Base-by-base conservation (phyloP, 37 sponge, comb jelly and placozoan species). In the Cladorhizidae sp. region DNA sequence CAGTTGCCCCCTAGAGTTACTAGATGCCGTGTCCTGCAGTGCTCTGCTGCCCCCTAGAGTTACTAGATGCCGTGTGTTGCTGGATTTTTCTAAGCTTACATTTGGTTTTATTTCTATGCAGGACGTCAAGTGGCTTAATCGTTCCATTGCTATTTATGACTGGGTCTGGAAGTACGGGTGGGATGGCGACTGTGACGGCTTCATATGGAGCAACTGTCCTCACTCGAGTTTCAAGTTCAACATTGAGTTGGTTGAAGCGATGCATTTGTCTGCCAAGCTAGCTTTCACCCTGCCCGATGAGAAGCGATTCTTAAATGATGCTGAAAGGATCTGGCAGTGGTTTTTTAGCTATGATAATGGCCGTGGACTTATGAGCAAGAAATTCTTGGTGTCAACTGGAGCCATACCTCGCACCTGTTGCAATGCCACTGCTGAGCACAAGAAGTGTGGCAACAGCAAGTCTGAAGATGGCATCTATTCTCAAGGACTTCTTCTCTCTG, bases 81-180 rank as follows among this genome's bases (percentile, higher is more conserved):
- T n/a, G n/a, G n/a, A n/a, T n/a, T n/a, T n/a, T n/a, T n/a, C n/a
- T n/a, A n/a, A n/a, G n/a, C n/a, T n/a, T n/a, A n/a, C n/a, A n/a
- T n/a, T n/a, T n/a, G n/a, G n/a, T n/a, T n/a, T n/a, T n/a, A n/a
- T n/a, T n/a, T n/a, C n/a, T 45, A 9, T 45, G 49, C 28, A 76
- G 78, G 79, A 85, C 32, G 18, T 42, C 22, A 76, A 59, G 52
- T 85, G 86, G 86, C 57, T 77, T 11, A 12, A 77, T 54, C 78
- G 78, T 11, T 77, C 86, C 22, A 40, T 77, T 37, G 86, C 69
- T 25, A 33, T 85, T 1, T 57, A 72, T 57, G 69, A 85, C 61
- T 85, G 86, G 86, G 77, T 78, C 0, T 85, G 78, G 77, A 28
- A 52, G 33, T 59, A 85, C 69, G 86, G 86, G 38, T 85, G 86